Evolutionary conservation across 2,888 invertebrate species (phyloP), one percentile per base, ranked within the genome.

Genomic region (Gibbula magus): DNA sequence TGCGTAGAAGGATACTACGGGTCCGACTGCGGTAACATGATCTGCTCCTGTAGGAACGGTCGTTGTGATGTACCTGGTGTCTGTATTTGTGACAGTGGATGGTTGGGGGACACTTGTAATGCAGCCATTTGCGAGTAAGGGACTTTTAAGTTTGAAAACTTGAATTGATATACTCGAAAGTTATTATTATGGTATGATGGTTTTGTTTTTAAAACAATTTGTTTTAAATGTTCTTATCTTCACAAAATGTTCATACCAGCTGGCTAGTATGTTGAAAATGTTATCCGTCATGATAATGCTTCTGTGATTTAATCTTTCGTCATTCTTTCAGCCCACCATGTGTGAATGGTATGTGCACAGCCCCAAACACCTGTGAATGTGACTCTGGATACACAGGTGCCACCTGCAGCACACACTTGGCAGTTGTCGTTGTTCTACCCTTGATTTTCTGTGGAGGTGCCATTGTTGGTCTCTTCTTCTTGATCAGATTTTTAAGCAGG

Each of bases 321-420:
- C 35, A 35, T 22, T 18, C 29, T 82, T 82, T 3, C 75, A 84
- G 84, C n/a, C 53, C 29, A 0, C 29, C 29, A 10, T 86, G 87
- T 80, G 73, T 45, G 18, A 78, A 87, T 79, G 87, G 87, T 10
- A 16, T 18, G 16, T 87, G 87, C 79, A 81, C 82, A 25, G 79
- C 82, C 16, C 87, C 86, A 20, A 79, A 84, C 52, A 76, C 75
- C 0, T 87, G 87, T 82, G 82, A 79, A 0, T 87, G 87, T 83
- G 78, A 80, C 32, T 53, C 76, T 29, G 82, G 83, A 0, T 87
- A 83, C 29, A 81, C 83, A 5, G 87, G 87, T 13, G 20, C 45
- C 0, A 54, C 80, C 8, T 87, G 87, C 75, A 32, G 35, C 7
- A 75, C 67, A 8, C 75, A 81, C 2, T 74, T 84, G 7, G 80